These are phyloP conservation scores for Chiloscyllium punctatum DNA, from an alignment of 2,797 vertebrate genomes.

Conservation along the genomic window DNA sequence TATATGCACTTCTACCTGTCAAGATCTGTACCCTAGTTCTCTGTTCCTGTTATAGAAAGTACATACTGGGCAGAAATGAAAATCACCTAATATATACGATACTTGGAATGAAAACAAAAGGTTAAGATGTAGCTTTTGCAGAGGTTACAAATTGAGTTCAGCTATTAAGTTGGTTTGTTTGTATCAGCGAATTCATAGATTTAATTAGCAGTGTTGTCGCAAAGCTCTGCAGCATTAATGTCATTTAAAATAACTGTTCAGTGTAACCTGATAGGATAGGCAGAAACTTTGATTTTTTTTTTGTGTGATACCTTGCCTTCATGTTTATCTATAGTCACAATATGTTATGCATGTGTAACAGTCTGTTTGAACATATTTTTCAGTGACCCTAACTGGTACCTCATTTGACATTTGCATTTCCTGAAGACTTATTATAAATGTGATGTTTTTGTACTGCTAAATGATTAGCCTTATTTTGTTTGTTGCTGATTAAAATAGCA, in stretches of 20 bases:
- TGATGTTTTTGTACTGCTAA: neutral
- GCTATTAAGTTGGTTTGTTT: neutral
- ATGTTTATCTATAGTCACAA: neutral
- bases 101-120: neutral
- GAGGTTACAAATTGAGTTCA: neutral
- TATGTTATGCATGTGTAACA: neutral
- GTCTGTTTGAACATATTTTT: neutral
- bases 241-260: constrained; percentile 3
- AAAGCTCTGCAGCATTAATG: neutral
- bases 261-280: neutral
- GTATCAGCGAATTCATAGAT: neutral
- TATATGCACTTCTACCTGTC: neutral
- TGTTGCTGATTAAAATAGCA: constrained; percentile 44
- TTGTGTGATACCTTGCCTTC: neutral
- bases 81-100: neutral
- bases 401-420: neutral
- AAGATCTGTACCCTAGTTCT: neutral
- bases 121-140: neutral
- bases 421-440: neutral
- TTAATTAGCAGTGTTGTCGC: neutral
- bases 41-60: neutral
- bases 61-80: neutral
- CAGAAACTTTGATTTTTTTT: neutral
- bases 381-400: neutral
- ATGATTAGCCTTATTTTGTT: neutral